Base-by-base conservation (phyloP, 2,888 invertebrate species). In the Xanthorhoe designata region DNA sequence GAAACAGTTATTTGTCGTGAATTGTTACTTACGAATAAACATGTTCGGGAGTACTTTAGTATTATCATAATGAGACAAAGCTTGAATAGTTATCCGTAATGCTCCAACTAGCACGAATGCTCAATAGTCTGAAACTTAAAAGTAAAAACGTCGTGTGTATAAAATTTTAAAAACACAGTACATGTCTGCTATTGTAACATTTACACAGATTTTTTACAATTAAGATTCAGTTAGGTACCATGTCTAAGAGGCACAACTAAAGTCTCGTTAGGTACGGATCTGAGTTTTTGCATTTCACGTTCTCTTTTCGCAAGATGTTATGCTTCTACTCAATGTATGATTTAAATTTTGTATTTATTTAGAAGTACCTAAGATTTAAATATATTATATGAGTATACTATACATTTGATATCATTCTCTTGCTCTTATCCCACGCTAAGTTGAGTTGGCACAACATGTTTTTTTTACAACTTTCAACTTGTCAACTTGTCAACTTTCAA, bases 1-100 rank as follows among this genome's bases (percentile, higher is more conserved):
- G 62, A 51, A 61, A 38, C 45, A 59, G 58, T 64, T 58, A 58
- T 42, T 42, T 42, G 45, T 52, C 52, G 29, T 5, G 42, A 7
- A 45, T 62, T 54, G 52, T 50, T 57, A 18, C 19, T 15, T 32
- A 35, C 50, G 29, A 47, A 52, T 58, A 58, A 58, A 58, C 32
- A 59, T 50, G 54, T 59, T 54, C 35, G 29, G 29, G 18, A n/a
- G n/a, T n/a, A n/a, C n/a, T 35, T 13, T 42, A 42, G 13, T 0
- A 42, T 13, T 42, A 35, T 13, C n/a, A 18, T 13, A 18, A 53
- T 9, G 9, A 9, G 2, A 18, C 52, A 29, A 10, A 17, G n/a
- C n/a, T 15, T 38, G 15, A n/a, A 51, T 38, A 38, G 7, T 42
- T 5, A 38, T 38, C 10, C 10, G 38, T 9, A 35, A 9, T 38